phyloP scores from a whole-genome alignment of 2,797 vertebrate species.

The Hoplostethus mediterraneus region DNA sequence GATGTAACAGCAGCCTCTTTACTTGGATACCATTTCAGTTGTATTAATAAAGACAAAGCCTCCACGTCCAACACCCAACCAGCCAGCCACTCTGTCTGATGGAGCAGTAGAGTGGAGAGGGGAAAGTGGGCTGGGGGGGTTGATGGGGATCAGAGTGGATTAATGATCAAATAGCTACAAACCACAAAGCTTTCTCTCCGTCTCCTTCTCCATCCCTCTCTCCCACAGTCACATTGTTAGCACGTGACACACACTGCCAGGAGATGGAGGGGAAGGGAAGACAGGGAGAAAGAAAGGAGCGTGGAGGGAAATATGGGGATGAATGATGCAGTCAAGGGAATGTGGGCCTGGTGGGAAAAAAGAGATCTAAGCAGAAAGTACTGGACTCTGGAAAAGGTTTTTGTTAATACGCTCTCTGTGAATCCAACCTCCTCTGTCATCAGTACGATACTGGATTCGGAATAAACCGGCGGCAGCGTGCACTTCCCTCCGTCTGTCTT shows the following conservation, averaged over 20 bases:
- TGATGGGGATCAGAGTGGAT: slow-evolving; percentile 79
- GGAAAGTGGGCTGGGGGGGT: slow-evolving; percentile 61
- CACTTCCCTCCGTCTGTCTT: background rate
- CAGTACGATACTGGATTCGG: background rate
- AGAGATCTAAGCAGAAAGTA: background rate
- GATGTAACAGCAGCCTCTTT: slow-evolving; percentile 58
- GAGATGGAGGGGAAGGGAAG: slow-evolving; percentile 27
- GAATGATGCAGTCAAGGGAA: background rate
- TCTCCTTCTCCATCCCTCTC: slow-evolving; percentile 52
- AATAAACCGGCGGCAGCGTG: background rate
- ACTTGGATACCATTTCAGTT: slow-evolving; percentile 35
- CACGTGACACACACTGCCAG: slow-evolving; percentile 41
- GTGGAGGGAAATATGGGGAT: slow-evolving; percentile 25
- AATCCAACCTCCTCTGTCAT: background rate
- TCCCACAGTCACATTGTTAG: slow-evolving; percentile 45
- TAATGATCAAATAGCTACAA: slow-evolving; percentile 77
- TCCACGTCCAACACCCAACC: slow-evolving; percentile 61
- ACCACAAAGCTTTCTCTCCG: slow-evolving; percentile 69
- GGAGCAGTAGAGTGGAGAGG: slow-evolving; percentile 59
- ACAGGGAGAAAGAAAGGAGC: slow-evolving; percentile 13
- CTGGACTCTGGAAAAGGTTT: background rate
- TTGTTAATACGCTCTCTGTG: background rate
- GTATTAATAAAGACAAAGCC: slow-evolving; percentile 75
- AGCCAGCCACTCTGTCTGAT: slow-evolving; percentile 69
- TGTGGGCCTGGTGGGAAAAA: slow-evolving; percentile 1